Percentiles rank a stretch among this genome's conserved stretches.
Conservation (phyloP, 2,113 vertebrate species). For the Illadopsis cleaveri region DNA sequence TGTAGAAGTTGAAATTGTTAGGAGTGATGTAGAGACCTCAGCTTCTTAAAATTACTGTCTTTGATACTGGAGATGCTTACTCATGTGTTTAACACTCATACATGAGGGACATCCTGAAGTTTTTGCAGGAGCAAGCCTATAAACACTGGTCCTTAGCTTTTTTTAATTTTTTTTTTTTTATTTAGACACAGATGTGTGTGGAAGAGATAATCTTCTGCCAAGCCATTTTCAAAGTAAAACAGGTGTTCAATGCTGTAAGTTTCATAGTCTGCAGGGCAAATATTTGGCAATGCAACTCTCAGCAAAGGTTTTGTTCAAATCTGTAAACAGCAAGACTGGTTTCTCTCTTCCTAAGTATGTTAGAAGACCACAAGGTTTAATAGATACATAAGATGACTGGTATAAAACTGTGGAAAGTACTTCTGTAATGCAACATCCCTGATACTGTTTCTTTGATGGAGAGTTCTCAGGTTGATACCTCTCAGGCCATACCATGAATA, state of each 20-base stretch:
- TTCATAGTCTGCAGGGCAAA: not conserved
- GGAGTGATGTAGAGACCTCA: not conserved
- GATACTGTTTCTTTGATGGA: not conserved
- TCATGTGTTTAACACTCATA: not conserved
- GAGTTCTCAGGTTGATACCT: not conserved
- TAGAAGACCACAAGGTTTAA: not conserved
- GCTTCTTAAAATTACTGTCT: not conserved
- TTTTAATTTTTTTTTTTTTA: not conserved
- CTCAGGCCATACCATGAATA: not conserved
- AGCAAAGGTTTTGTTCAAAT: constrained; percentile 71
- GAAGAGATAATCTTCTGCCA: not conserved
- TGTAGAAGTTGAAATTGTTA: not conserved
- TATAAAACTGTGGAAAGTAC: not conserved
- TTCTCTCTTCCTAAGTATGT: not conserved
- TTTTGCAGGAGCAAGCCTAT: not conserved
- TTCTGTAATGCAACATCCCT: not conserved
- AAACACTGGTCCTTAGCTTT: not conserved
- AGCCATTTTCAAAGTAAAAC: not conserved
- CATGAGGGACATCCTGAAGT: not conserved
- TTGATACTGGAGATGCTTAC: not conserved
- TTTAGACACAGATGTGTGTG: not conserved
- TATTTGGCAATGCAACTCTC: not conserved
- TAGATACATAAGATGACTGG: not conserved
- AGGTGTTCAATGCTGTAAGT: not conserved
- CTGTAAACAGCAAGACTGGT: constrained; percentile 6